Base-by-base conservation (phyloP, 1,140 invertebrate species). In the Drosophila albomicans region DNA sequence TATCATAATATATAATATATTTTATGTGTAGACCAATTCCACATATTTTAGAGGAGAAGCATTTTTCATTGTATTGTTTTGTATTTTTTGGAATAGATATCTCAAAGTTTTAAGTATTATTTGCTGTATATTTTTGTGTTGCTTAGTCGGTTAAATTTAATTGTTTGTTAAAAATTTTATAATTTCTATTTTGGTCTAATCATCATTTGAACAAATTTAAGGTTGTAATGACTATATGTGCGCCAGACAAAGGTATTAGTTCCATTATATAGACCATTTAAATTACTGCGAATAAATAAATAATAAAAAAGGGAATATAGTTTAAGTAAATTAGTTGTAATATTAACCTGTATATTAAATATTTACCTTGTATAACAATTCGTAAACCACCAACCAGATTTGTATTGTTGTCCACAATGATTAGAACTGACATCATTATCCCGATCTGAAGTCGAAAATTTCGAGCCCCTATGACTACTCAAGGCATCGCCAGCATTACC, bases 161-260 rank as follows among this genome's bases (percentile, higher is more conserved):
- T 20, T 20, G 2, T 20, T 20, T 20, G 20, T 20, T 20, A 20
- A 20, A 20, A 20, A 20, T 20, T 20, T 20, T 20, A 2, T 2
- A 20, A 20, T 20, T 43, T 43, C 3, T 43, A 43, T 8, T 41
- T 52, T 4, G 66, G 66, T 35, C 48, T 41, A 4, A 69, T 61
- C 66, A 69, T 69, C 25, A 62, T 69, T 61, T 69, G 66, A 43
- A 30, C 57, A 11, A 61, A 63, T 48, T 63, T 54, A 5, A 70
- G 5, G 11, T 6, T 4, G 1, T 15, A 13, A 10, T 48, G 20
- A 20, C 1, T 2, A 2, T 0, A 20, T 20, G 20, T 20, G 20
- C 20, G 20, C 20, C 20, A 20, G 20, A 20, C 20, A 20, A 20
- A 20, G 11, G 15, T 15, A 15, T 15, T 15, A 15, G 51, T 7